Base-by-base conservation (phyloP, 2,797 vertebrate species). In the Pseudotriccus pelzelni region DNA sequence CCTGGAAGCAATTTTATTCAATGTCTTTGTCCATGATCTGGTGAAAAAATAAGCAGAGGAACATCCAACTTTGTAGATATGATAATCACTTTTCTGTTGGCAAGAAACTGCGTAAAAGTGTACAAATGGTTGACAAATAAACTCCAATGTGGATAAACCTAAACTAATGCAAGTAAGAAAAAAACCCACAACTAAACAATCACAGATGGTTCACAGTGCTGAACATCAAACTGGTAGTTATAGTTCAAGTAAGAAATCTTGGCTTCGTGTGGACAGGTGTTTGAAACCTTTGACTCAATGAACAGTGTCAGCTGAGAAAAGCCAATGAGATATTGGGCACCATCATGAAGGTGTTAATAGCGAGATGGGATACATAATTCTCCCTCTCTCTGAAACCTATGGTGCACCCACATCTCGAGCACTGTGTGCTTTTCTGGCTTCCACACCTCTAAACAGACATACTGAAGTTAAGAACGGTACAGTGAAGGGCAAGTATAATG, bases 211-310 rank as follows among this genome's bases (percentile, higher is more conserved):
- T 83, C n/a, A 46, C 13, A 82, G 46, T 44, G 7, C 10, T 59
- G 30, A 66, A 32, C 28, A 62, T 10, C 23, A 82, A 79, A 55
- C 9, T 62, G 20, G 6, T 4, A 69, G 10, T n/a, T 68, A 50
- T 5, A 32, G 9, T 67, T 68, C 23, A 43, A 39, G 37, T 55
- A 69, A 62, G 43, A 87, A 82, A 69, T 11, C 10, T 50, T 2
- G 0, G 4, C 12, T 73, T 53, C 1, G 0, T 47, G 14, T 32
- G 53, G 24, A 25, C 19, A 53, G 1, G 6, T 28, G 9, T 69
- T 59, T 81, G 41, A 89, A 78, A 69, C 50, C 4, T 82, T 53
- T n/a, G 24, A 23, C 8, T 76, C 4, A 43, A 24, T 20, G 6
- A 25, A 4, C 24, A 68, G 10, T 5, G 16, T 46, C 8, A 34